Percentiles rank a stretch among this genome's conserved stretches.
These are phyloP conservation scores for Brevimyrus niger DNA, from an alignment of 2,113 vertebrate genomes.

Conservation along the genomic window DNA sequence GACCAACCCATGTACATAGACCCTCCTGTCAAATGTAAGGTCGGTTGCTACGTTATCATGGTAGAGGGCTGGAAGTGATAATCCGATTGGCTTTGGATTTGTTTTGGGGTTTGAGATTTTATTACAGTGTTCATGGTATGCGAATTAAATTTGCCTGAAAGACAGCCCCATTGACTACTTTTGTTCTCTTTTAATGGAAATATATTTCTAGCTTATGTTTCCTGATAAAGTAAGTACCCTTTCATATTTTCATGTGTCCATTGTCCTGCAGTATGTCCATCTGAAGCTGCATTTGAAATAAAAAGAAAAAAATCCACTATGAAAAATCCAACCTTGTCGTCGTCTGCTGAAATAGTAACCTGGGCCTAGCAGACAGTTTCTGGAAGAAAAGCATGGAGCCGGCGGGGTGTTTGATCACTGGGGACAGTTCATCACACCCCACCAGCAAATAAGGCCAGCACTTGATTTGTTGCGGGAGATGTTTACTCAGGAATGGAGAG, in stretches of 20 bases:
- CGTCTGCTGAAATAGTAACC: not conserved
- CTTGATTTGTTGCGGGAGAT: not conserved
- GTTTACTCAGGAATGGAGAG: constrained; percentile 6
- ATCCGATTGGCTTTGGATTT: not conserved
- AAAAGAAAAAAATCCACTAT: not conserved
- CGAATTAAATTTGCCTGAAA: not conserved
- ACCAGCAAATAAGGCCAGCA: not conserved
- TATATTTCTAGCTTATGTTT: not conserved
- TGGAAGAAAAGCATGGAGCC: not conserved
- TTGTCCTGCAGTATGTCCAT: not conserved
- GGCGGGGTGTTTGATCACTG: not conserved
- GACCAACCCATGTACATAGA: constrained; percentile 94
- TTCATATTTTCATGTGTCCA: not conserved
- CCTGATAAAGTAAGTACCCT: not conserved
- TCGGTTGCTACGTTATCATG: constrained; percentile 97
- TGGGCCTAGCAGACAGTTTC: not conserved
- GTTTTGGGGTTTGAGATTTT: not conserved
- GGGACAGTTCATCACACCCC: not conserved
- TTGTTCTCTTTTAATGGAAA: not conserved
- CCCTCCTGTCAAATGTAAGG: constrained; percentile 89
- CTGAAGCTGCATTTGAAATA: not conserved
- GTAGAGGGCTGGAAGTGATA: constrained; percentile 87
- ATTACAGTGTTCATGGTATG: not conserved
- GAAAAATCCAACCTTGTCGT: not conserved
- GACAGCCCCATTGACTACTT: not conserved